phyloP scores from a whole-genome alignment of 2,888 invertebrate genomes.

The Bellardia pandia region DNA sequence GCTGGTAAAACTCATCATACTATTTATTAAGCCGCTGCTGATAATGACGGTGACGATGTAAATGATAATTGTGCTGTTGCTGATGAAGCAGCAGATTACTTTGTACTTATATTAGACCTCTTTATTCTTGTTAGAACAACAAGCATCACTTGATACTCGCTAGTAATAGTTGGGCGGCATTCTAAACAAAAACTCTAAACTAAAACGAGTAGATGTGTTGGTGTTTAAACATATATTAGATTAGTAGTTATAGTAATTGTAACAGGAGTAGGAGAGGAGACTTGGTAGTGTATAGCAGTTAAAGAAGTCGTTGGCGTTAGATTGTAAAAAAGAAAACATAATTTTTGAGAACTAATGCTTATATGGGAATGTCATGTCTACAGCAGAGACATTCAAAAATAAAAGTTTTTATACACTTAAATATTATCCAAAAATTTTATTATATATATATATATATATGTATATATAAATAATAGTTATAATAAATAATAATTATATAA shows the following conservation, averaged over 20 bases:
- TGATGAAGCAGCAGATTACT: not conserved
- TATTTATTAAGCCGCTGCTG: not conserved
- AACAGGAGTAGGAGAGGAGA: not conserved
- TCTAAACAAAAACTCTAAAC: constrained; percentile 11
- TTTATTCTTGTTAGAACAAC: not conserved
- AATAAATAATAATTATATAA: too few species aligned
- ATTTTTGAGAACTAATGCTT: constrained; percentile 78
- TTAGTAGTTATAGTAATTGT: not conserved
- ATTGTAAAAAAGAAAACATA: constrained; percentile 76
- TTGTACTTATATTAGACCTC: not conserved
- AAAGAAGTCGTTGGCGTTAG: not conserved
- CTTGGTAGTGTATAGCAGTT: too few species aligned
- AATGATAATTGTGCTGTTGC: not conserved
- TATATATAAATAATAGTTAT: too few species aligned
- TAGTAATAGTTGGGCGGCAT: constrained; percentile 32
- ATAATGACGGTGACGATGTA: not conserved
- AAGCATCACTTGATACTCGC: constrained; percentile 26
- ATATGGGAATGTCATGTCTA: constrained; percentile 74
- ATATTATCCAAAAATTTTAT: too few species aligned
- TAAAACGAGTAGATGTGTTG: constrained; percentile 36
- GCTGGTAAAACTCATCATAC: too few species aligned
- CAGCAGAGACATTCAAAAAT: constrained; percentile 47
- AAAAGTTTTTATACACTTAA: not conserved
- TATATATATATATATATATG: too few species aligned
- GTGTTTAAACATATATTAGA: constrained; percentile 30